These are phyloP conservation scores for Epirrita christyi DNA, from an alignment of 2,888 invertebrate genomes.

Conservation along the genomic window DNA sequence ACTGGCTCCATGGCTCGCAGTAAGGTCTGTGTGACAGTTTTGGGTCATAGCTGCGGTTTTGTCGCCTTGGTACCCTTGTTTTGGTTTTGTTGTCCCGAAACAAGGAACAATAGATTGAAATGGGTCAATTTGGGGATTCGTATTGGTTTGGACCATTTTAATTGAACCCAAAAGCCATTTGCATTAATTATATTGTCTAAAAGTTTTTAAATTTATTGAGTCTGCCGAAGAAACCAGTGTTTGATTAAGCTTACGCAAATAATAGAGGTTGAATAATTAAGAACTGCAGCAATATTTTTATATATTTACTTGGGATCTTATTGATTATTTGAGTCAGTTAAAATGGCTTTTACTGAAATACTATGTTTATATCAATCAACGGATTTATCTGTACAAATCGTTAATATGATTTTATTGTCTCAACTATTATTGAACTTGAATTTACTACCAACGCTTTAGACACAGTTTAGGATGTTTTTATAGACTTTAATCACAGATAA, in stretches of 20 bases:
- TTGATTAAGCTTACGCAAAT: too few relatives aligned
- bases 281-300: too few relatives aligned
- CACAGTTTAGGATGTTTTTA: too few relatives aligned
- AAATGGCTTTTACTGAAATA: too few relatives aligned
- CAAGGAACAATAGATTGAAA: slow-evolving; percentile 19
- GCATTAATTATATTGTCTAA: slow-evolving; percentile 3
- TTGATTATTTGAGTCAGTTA: too few relatives aligned
- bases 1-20: slow-evolving; percentile 3
- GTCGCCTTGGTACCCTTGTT: slow-evolving; percentile 20
- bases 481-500: too few relatives aligned
- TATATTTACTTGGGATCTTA: too few relatives aligned
- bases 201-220: slow-evolving; percentile 12
- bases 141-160: slow-evolving; percentile 10
- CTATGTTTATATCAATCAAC: too few relatives aligned
- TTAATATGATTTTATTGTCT: slow-evolving; percentile 8
- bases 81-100: slow-evolving; percentile 25
- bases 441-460: slow-evolving; percentile 11
- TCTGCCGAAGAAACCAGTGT: too few relatives aligned
- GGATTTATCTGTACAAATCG: too few relatives aligned
- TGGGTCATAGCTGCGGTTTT: slow-evolving; percentile 25
- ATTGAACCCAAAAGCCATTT: slow-evolving; percentile 14
- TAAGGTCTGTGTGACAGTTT: slow-evolving; percentile 34
- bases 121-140: slow-evolving; percentile 19
- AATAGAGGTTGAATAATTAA: too few relatives aligned
- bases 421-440: slow-evolving; percentile 8